Evolutionary conservation across 2,888 invertebrate genomes (phyloP).

Genomic region (Drosophila buzzatii): DNA sequence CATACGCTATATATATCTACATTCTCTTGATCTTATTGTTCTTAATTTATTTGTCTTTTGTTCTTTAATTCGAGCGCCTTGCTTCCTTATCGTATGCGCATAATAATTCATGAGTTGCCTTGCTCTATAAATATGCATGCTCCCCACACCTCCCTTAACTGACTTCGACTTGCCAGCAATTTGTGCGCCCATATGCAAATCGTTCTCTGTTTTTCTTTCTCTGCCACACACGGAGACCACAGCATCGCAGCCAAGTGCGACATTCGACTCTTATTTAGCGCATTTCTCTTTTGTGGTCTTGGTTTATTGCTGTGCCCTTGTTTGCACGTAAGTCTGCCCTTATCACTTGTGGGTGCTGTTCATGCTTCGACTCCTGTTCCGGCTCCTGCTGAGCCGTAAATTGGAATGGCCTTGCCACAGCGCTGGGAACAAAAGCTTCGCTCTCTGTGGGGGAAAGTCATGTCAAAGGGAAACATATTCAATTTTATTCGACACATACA

Average conservation of each 20-base stretch:
- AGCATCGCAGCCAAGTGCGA: slow-evolving; percentile 35
- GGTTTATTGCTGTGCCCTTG: slow-evolving; percentile 47
- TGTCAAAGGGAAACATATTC: slow-evolving; percentile 47
- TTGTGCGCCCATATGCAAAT: slow-evolving; percentile 66
- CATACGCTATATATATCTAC: background rate
- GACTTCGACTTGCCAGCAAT: slow-evolving; percentile 41
- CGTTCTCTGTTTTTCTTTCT: background rate
- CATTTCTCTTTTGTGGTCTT: slow-evolving; percentile 40
- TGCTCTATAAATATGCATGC: slow-evolving; percentile 14
- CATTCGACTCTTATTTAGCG: slow-evolving; percentile 15
- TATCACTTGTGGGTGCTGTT: slow-evolving; percentile 28
- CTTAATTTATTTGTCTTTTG: background rate
- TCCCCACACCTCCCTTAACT: slow-evolving; percentile 22
- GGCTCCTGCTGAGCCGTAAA: slow-evolving; percentile 29
- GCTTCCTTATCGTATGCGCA: slow-evolving; percentile 35
- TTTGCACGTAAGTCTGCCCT: slow-evolving; percentile 32
- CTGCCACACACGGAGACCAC: background rate
- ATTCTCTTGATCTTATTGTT: background rate
- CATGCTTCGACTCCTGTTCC: background rate
- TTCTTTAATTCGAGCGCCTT: background rate
- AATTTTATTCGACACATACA: slow-evolving; percentile 59
- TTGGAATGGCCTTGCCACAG: slow-evolving; percentile 32
- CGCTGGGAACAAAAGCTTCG: slow-evolving; percentile 8
- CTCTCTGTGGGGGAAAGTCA: slow-evolving; percentile 44
- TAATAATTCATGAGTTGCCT: slow-evolving; percentile 19